phyloP scores from a whole-genome alignment of 2,888 invertebrate species.

The Morinoia aosen region DNA sequence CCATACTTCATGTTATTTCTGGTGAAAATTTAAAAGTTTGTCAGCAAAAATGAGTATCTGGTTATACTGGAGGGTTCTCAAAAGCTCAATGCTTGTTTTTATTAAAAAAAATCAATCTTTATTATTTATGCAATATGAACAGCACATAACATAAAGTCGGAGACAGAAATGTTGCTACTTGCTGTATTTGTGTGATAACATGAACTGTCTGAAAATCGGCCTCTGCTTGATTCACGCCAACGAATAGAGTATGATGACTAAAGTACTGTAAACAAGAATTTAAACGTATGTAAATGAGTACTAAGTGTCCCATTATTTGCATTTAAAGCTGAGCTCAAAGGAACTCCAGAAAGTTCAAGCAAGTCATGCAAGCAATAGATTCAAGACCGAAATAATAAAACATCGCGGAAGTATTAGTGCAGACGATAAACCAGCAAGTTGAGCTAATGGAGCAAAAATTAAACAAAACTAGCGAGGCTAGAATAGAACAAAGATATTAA shows the following conservation, averaged over 20 bases:
- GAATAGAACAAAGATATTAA: not conserved
- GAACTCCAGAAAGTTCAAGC: not conserved
- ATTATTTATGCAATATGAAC: too few relatives aligned
- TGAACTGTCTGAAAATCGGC: not conserved
- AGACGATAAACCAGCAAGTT: not conserved
- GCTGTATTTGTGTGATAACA: too few relatives aligned
- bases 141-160: too few relatives aligned
- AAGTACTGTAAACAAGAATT: not conserved
- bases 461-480: not conserved
- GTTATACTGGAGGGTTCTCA: too few relatives aligned
- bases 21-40: too few relatives aligned
- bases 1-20: too few relatives aligned
- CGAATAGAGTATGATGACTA: not conserved
- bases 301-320: not conserved
- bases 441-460: not conserved
- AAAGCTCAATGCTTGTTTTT: too few relatives aligned
- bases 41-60: too few relatives aligned
- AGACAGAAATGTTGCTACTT: too few relatives aligned
- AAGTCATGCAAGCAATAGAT: not conserved
- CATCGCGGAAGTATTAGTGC: not conserved
- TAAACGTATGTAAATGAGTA: not conserved
- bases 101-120: too few relatives aligned
- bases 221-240: not conserved
- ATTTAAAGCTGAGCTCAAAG: not conserved
- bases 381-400: not conserved